Conservation (phyloP, 2,888 invertebrate species). For the Allygus modestus region DNA sequence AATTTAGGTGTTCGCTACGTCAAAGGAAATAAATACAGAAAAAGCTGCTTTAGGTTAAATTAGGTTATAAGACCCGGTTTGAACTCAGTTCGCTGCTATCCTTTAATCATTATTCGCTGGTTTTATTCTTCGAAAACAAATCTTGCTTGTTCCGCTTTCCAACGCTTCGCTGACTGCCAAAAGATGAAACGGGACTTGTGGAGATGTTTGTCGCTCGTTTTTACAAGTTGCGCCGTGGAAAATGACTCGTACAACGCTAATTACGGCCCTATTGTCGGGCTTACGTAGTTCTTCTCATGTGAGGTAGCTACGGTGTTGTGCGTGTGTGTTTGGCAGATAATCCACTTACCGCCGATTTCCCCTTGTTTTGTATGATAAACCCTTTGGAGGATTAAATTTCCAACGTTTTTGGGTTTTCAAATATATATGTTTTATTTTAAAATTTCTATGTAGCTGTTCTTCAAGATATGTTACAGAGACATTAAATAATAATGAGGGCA, state of each 20-base stretch:
- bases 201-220: background rate
- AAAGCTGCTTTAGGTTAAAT: slow-evolving; percentile 28
- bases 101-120: slow-evolving; percentile 34
- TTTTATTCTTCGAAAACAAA: slow-evolving; percentile 43
- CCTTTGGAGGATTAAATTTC: too few species aligned
- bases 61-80: slow-evolving; percentile 30
- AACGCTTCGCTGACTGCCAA: slow-evolving; percentile 25
- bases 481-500: too few species aligned
- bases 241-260: background rate
- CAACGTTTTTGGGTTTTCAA: too few species aligned
- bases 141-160: slow-evolving; percentile 22
- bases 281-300: slow-evolving; percentile 3
- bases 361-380: background rate
- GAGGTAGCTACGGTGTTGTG: slow-evolving; percentile 14
- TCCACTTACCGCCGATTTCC: background rate
- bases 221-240: background rate
- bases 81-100: background rate
- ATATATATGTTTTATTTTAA: too few species aligned
- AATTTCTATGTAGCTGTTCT: too few species aligned
- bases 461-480: too few species aligned
- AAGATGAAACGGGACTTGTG: slow-evolving; percentile 4
- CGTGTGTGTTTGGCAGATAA: background rate
- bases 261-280: background rate
- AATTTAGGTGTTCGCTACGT: slow-evolving; percentile 37
- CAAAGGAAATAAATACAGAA: slow-evolving; percentile 43